Conservation (phyloP, 1,140 invertebrate genomes). For the Pteromalus puparum region DNA sequence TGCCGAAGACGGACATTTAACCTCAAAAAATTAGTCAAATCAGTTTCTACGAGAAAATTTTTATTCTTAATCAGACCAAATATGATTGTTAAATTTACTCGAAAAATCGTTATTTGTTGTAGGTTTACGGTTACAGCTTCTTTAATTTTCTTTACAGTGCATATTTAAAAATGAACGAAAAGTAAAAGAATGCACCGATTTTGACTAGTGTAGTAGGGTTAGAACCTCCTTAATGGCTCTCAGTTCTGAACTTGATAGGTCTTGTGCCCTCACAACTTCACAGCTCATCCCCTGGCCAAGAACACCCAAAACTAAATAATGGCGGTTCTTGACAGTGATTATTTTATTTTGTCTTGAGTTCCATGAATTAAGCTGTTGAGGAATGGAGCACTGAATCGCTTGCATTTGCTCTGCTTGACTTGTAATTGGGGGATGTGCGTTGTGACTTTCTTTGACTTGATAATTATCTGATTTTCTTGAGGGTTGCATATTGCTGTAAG, state of each 20-base stretch:
- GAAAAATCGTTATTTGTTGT: no score
- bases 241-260: slow-evolving; percentile 71
- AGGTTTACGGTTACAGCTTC: no score
- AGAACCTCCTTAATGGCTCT: no score
- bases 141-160: no score
- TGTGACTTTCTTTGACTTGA: slow-evolving; percentile 37
- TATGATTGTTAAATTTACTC: no score
- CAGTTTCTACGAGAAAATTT: no score
- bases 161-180: no score
- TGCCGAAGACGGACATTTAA: no score
- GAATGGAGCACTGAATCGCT: slow-evolving; percentile 54
- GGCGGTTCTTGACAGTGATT: slow-evolving; percentile 63
- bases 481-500: slow-evolving; percentile 18
- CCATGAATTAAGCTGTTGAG: slow-evolving; percentile 31
- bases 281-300: slow-evolving; percentile 80
- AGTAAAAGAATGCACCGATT: no score
- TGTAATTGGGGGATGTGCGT: neutral
- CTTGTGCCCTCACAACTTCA: slow-evolving; percentile 76
- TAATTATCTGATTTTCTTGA: slow-evolving; percentile 38
- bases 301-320: slow-evolving; percentile 66
- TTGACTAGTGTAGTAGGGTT: no score
- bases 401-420: slow-evolving; percentile 27
- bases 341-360: slow-evolving; percentile 46
- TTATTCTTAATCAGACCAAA: no score
- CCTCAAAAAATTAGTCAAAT: no score